These are phyloP conservation scores for Byasa hedistus DNA, from an alignment of 2,888 invertebrate species.

Conservation along the genomic window DNA sequence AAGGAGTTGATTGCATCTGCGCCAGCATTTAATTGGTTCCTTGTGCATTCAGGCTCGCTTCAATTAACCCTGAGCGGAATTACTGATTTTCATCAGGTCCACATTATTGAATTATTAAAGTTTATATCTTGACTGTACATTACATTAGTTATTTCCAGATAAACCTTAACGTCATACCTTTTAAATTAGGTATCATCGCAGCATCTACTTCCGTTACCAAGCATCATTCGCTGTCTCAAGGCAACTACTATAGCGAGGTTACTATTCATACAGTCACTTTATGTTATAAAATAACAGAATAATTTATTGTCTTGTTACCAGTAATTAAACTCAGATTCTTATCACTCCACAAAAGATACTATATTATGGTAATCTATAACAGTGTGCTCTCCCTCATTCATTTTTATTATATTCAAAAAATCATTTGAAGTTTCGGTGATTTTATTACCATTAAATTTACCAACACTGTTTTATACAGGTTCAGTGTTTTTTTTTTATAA, in stretches of 20 bases:
- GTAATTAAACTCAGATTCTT: not conserved
- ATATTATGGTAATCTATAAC: not conserved
- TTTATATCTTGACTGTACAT: not conserved
- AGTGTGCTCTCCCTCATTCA: not conserved
- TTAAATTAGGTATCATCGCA: not conserved
- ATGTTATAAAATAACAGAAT: not conserved
- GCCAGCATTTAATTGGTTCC: constrained; percentile 15
- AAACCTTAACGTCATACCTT: not conserved
- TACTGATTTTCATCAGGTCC: not conserved
- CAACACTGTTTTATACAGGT: too few relatives aligned
- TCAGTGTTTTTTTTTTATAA: too few relatives aligned
- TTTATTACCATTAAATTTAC: not conserved
- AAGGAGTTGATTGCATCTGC: constrained; percentile 19
- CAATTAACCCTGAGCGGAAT: constrained; percentile 24
- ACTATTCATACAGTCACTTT: not conserved
- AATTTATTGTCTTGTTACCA: not conserved
- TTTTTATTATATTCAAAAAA: not conserved
- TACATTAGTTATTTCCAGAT: not conserved
- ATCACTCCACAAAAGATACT: not conserved
- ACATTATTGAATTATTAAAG: not conserved
- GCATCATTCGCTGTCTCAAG: not conserved
- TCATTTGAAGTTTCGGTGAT: too few relatives aligned
- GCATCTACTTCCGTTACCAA: not conserved
- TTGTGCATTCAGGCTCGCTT: not conserved
- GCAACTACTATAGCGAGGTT: not conserved